Base-by-base conservation (phyloP, 2,888 invertebrate species). In the Anthrax anthrax region DNA sequence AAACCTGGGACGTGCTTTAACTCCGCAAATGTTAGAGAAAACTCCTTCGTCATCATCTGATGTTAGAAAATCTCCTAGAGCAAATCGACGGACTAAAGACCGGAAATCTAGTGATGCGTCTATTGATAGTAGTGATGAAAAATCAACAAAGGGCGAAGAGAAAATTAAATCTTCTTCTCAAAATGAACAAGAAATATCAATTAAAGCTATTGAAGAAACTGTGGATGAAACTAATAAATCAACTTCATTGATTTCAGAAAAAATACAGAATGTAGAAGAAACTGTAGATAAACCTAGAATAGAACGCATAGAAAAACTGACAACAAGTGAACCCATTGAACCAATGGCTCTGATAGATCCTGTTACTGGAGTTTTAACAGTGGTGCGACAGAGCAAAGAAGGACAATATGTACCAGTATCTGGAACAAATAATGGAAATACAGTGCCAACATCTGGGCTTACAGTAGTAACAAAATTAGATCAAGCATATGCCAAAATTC, bases 291-390 rank as follows among this genome's bases (percentile, higher is more conserved):
- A 38, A 13, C 23, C 40, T 2, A 23, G 9, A 9, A 17, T 12
- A 16, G n/a, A 40, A 37, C 34, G n/a, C 6, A 1, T 27, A 13
- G 16, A 23, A 40, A 39, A 34, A 16, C 9, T 29, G 3, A 18
- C 4, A 8, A 12, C 29, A 19, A 4, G 29, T 39, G 43, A 45
- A 19, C 40, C 44, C 10, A 45, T 23, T 10, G 80, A 81, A 56
- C 78, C 81, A 1, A 75, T 75, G 57, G 77, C 77, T 4, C 61
- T 83, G 17, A 81, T 84, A 39, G 84, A 84, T 65, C 82, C 84
- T 1, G 81, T 82, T 1, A 84, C 83, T 1, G 84, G 84, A 3
- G 69, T 81, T 54, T 66, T 84, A 32, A 80, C 77, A 47, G 78
- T 80, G 0, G 77, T 80, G 75, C 71, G 77, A 56, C 80, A 81